Conservation (phyloP, 2,888 invertebrate species). For the Spilarctia lutea region DNA sequence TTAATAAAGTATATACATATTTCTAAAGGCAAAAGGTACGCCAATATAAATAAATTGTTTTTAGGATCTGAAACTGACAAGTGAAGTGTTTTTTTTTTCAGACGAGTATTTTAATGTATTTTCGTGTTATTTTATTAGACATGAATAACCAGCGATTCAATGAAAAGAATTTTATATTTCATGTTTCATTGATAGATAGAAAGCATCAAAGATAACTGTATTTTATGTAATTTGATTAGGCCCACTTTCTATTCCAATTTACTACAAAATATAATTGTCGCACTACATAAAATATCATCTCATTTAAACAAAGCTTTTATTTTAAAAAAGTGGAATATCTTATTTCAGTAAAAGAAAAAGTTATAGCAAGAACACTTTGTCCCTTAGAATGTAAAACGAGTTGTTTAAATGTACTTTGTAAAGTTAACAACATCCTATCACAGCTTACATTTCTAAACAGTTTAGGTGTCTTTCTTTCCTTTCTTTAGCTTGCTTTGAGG, state of each 20-base stretch:
- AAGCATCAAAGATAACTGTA: background rate
- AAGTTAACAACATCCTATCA: background rate
- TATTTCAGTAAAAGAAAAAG: background rate
- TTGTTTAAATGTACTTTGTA: background rate
- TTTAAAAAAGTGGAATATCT: background rate
- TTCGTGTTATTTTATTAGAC: background rate
- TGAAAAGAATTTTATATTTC: background rate
- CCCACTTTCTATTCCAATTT: background rate
- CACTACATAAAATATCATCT: background rate
- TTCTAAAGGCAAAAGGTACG: background rate
- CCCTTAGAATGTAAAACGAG: background rate
- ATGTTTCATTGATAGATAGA: background rate
- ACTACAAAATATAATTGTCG: background rate
- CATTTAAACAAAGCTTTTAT: background rate
- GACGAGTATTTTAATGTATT: background rate
- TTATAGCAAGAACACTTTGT: background rate
- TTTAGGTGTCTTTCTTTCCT: background rate
- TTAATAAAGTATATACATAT: slow-evolving; percentile 15
- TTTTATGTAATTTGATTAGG: background rate
- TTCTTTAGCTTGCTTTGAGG: background rate
- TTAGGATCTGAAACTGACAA: background rate
- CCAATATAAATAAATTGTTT: background rate
- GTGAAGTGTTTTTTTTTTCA: background rate
- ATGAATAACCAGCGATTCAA: background rate
- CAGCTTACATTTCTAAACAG: background rate